phyloP scores from a whole-genome alignment of 2,888 invertebrate species.

The Andrena hattorfiana region DNA sequence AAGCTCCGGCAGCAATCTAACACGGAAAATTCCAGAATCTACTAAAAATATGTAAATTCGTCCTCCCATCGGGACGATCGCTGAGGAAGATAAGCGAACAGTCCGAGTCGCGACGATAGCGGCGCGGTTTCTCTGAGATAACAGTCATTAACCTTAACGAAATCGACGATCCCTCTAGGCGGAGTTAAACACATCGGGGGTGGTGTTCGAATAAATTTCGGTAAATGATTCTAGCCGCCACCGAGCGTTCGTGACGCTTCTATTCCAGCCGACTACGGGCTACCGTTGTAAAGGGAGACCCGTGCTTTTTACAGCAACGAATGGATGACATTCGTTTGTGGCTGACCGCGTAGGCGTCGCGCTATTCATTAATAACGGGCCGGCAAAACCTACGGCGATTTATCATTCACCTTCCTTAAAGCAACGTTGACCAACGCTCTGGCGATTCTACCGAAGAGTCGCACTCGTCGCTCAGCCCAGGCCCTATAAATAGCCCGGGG shows the following conservation, averaged over 20 bases:
- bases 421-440: background rate
- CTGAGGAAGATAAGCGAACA: constrained; percentile 30
- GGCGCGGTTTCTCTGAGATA: constrained; percentile 11
- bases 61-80: constrained; percentile 28
- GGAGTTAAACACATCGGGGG: background rate
- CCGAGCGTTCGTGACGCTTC: background rate
- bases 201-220: constrained; percentile 6
- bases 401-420: background rate
- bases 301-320: background rate
- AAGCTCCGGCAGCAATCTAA: background rate
- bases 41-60: constrained; percentile 5
- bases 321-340: background rate
- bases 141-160: background rate
- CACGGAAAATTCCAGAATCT: constrained; percentile 18
- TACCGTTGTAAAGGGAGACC: background rate
- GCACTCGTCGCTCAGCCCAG: too few relatives aligned
- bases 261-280: background rate
- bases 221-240: background rate
- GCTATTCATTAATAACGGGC: background rate
- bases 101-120: constrained; percentile 31
- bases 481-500: background rate
- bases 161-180: background rate
- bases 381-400: background rate
- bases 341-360: background rate
- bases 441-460: background rate